Evolutionary conservation across 2,797 vertebrate species (phyloP), one percentile per base, ranked within the genome.

Genomic region (Urosaurus nigricauda): DNA sequence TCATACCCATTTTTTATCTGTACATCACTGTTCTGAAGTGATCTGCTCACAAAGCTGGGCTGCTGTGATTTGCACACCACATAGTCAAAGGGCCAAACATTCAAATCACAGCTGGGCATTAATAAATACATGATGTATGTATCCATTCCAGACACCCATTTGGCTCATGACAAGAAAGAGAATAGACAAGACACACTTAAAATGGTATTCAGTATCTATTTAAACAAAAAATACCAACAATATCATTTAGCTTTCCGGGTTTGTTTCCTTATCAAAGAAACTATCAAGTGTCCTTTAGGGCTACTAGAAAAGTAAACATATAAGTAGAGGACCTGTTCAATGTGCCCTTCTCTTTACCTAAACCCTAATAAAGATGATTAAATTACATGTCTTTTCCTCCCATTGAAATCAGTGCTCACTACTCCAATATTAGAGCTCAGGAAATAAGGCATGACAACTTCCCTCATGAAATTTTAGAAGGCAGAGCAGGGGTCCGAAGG

Each of bases 381-480:
- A 97, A 97, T 98, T 96, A 95, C 97, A 96, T 94, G 96, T 97
- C 96, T 95, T 97, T 96, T 96, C 95, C 96, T 97, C 96, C 95
- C 94, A 96, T 94, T 94, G 97, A 96, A 97, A 96, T 95, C 94
- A 93, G 95, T 88, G 93, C 95, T 92, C 96, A 83, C 96, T 80
- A 93, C 96, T 97, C 93, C 95, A 95, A 95, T 96, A 96, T 96
- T 97, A 94, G 96, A 97, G 96, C 97, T 98, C 98, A 98, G 98
- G 98, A 99, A 99, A 98, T 96, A 92, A 96, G 95, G 95, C 93
- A 97, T 94, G 97, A 98, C 98, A 98, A 97, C 97, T 98, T 98
- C 98, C 98, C 98, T 96, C 88, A 56, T 96, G 98, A 98, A 98
- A 98, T 97, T 92, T 96, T 97, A 98, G 98, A 98, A 97, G 94